Evolutionary conservation across 2,113 vertebrate genomes (phyloP).

Genomic region (Nothocercus julius): DNA sequence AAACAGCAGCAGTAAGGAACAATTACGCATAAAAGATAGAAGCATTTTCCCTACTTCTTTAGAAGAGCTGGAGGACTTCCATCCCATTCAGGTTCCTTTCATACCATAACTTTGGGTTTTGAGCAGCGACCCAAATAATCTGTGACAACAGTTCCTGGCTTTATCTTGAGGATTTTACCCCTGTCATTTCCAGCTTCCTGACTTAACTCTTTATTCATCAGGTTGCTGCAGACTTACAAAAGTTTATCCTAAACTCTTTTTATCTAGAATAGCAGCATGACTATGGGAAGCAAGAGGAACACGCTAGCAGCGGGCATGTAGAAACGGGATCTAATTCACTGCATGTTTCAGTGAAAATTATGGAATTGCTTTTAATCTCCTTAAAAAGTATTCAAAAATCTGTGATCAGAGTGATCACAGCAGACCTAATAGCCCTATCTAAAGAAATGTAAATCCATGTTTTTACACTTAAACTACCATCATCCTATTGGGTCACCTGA

Average conservation of each 20-base stretch:
- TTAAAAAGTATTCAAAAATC: neutral
- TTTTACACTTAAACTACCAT: neutral
- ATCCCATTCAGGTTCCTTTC: neutral
- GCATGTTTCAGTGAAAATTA: neutral
- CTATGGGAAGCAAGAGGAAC: neutral
- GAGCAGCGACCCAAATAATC: neutral
- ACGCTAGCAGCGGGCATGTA: neutral
- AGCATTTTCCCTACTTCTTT: neutral
- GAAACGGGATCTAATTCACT: neutral
- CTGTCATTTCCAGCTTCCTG: neutral
- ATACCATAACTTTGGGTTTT: accelerated
- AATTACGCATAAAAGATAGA: neutral
- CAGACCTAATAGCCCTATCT: neutral
- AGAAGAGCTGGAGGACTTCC: neutral
- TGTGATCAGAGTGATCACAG: constrained; percentile 22
- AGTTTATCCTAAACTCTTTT: neutral
- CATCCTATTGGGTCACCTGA: neutral
- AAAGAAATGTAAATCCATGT: neutral
- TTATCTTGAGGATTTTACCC: neutral
- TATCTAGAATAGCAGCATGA: neutral
- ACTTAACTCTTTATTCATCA: neutral
- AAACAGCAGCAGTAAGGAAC: neutral
- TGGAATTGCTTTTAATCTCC: neutral
- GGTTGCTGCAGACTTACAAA: neutral
- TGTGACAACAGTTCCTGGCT: neutral